Evolutionary conservation across 2,113 vertebrate species (phyloP).

Genomic region (Struthio camelus): DNA sequence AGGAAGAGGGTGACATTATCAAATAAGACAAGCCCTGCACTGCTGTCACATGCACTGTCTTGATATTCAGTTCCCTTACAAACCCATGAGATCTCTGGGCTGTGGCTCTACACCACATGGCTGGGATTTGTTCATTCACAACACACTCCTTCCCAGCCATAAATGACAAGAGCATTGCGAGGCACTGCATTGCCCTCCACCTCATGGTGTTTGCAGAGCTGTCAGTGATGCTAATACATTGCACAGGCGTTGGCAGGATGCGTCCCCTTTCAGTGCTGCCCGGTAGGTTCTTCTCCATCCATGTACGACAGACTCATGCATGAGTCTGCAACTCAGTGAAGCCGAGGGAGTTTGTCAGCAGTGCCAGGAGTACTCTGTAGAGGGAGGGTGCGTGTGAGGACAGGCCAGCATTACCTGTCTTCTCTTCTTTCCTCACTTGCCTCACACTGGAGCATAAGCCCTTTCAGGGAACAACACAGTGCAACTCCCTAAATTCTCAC

Average conservation of each 20-base stretch:
- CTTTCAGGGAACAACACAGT: background rate
- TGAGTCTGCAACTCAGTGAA: background rate
- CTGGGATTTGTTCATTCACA: background rate
- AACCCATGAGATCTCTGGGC: background rate
- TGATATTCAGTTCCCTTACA: background rate
- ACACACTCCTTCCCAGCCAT: fast-evolving
- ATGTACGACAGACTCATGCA: fast-evolving
- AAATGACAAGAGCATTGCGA: background rate
- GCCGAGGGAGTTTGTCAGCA: background rate
- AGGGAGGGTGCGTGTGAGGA: background rate
- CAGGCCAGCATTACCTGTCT: background rate
- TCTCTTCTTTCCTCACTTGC: background rate
- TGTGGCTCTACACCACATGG: background rate
- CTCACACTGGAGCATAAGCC: background rate
- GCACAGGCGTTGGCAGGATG: background rate
- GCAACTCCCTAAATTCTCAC: background rate
- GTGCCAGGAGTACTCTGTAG: background rate
- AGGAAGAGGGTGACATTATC: background rate
- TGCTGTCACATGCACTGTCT: background rate
- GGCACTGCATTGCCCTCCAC: background rate
- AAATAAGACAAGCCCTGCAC: background rate
- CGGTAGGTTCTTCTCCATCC: background rate
- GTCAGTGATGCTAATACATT: background rate
- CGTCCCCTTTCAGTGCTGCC: background rate
- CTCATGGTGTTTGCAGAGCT: background rate